Percentiles rank a stretch among this genome's conserved stretches.
These are phyloP conservation scores for Strix occidentalis DNA, from an alignment of 2,797 vertebrate species.

Conservation along the genomic window DNA sequence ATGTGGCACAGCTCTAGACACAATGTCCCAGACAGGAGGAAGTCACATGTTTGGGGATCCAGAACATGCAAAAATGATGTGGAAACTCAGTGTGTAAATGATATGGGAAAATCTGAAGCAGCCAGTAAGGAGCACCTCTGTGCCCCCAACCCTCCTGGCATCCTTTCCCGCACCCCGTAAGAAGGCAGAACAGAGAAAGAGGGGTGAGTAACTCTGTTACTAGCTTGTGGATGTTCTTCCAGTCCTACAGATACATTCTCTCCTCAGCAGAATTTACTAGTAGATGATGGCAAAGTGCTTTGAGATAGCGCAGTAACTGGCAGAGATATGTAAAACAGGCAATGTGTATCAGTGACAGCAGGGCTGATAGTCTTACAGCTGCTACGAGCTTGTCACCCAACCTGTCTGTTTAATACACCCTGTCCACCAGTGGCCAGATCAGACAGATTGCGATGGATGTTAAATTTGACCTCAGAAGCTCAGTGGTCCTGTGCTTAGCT, in stretches of 20 bases:
- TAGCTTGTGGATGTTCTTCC: fast-evolving
- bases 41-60: background rate
- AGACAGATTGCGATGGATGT: fast-evolving
- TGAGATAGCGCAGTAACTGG: fast-evolving
- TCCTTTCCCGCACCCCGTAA: fast-evolving
- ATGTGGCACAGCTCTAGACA: fast-evolving
- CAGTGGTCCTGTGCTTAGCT: background rate
- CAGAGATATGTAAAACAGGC: fast-evolving
- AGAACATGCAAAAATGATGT: background rate
- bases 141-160: background rate
- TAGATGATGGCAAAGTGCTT: background rate
- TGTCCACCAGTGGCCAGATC: background rate
- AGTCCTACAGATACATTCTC: background rate
- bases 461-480: background rate
- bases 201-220: background rate
- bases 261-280: background rate
- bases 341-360: fast-evolving
- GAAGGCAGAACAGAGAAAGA: background rate
- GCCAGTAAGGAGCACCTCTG: background rate
- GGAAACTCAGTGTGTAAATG: background rate
- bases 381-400: background rate
- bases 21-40: background rate
- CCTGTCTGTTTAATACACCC: background rate
- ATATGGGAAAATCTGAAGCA: background rate
- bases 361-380: background rate